These are phyloP conservation scores for Hirtodrosophila alboralis DNA, from an alignment of 2,888 invertebrate species.

Conservation along the genomic window DNA sequence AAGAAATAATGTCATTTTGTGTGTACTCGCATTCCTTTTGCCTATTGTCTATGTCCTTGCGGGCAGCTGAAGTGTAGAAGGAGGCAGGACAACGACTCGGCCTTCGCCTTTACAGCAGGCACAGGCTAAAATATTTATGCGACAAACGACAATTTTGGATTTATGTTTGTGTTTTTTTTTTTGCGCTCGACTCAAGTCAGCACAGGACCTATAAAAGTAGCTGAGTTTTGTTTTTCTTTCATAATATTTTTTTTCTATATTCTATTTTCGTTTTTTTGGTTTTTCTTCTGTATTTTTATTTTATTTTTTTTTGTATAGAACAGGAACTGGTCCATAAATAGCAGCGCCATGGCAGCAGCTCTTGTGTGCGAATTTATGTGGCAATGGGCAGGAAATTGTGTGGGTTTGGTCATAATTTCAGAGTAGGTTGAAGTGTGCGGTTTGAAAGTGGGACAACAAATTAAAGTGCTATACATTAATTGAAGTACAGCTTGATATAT, in stretches of 20 bases:
- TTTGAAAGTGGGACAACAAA: constrained; percentile 60
- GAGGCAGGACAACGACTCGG: neutral
- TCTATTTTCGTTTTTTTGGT: constrained; percentile 22
- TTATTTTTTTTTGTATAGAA: constrained; percentile 37
- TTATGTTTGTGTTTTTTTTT: constrained; percentile 57
- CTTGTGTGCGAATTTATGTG: constrained; percentile 70
- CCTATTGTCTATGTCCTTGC: constrained; percentile 48
- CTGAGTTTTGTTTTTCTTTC: constrained; percentile 56
- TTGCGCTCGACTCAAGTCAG: constrained; percentile 11
- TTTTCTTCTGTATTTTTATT: too few relatives aligned
- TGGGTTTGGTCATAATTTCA: constrained; percentile 25
- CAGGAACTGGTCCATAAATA: constrained; percentile 78
- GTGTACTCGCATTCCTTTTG: constrained; percentile 21
- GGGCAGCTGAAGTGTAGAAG: neutral
- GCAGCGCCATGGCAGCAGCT: constrained; percentile 58
- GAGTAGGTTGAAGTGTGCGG: constrained; percentile 2
- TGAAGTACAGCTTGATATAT: constrained; percentile 51
- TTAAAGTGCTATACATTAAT: constrained; percentile 63
- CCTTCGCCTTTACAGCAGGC: constrained; percentile 51
- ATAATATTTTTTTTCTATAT: constrained; percentile 12
- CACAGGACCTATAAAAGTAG: constrained; percentile 47
- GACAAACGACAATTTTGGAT: constrained; percentile 80
- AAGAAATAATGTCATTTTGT: constrained; percentile 74
- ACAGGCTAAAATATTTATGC: constrained; percentile 75
- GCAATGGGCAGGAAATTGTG: constrained; percentile 69